phyloP scores from a whole-genome alignment of 2,888 invertebrate genomes.

The Agriopis aurantiaria region DNA sequence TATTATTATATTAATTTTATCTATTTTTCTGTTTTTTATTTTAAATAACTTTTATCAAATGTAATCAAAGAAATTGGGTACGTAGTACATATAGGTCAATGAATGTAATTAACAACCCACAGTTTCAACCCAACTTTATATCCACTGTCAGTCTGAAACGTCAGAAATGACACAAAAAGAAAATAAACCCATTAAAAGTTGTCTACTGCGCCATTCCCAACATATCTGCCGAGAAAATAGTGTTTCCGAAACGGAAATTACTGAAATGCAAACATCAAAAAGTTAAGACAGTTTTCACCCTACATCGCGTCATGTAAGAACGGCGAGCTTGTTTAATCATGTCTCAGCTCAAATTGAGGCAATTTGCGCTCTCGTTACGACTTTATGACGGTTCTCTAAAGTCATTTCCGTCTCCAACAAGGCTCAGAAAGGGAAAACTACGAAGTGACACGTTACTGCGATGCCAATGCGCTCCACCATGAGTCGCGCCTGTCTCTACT shows the following conservation, averaged over 20 bases:
- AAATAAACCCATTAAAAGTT: conserved; percentile 3
- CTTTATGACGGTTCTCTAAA: conserved; percentile 34
- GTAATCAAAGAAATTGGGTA: no score
- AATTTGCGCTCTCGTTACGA: conserved; percentile 39
- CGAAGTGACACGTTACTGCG: conserved; percentile 40
- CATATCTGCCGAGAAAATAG: conserved; percentile 14
- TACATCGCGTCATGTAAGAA: conserved; percentile 34
- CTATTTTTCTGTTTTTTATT: no score
- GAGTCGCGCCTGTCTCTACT: conserved; percentile 45
- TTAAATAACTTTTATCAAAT: no score
- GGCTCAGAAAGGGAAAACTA: conserved; percentile 29
- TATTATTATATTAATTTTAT: no score
- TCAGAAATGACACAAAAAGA: conserved; percentile 10
- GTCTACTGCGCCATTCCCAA: conserved; percentile 17
- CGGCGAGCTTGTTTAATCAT: conserved; percentile 39
- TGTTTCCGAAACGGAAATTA: conserved; percentile 24
- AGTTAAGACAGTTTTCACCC: conserved; percentile 29
- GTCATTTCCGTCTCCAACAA: conserved; percentile 38
- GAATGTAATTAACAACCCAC: no score
- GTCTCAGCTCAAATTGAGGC: conserved; percentile 40
- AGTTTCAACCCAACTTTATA: background rate
- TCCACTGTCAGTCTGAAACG: background rate
- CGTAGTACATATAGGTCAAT: no score
- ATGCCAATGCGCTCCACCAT: conserved; percentile 35
- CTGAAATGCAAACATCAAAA: conserved; percentile 32